Base-by-base conservation (phyloP, 2,113 vertebrate species). In the Aptenodytes patagonicus region DNA sequence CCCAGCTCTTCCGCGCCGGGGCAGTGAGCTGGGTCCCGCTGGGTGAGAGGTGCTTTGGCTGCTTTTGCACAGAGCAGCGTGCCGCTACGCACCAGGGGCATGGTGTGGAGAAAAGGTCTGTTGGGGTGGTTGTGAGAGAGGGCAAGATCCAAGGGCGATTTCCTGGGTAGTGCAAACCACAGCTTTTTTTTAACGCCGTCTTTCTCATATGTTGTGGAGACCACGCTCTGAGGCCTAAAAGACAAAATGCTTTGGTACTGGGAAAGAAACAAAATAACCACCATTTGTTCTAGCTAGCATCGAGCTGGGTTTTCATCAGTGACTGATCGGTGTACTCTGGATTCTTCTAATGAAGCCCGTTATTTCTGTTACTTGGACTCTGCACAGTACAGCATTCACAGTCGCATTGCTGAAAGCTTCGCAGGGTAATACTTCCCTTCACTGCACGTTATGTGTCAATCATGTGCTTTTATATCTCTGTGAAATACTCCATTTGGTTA, bases 401-500 rank as follows among this genome's bases (percentile, higher is more conserved):
- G 84, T 84, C 89, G 92, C 76, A 65, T 17, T 81, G 52, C 70
- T 95, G 79, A 94, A 96, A 96, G 62, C 89, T 92, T 89, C 8
- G 10, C 36, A 83, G 89, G 83, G 86, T 95, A 76, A 58, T 87
- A 79, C 96, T 96, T 79, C 80, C 60, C 85, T 75, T 68, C 54
- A 88, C 87, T 83, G 90, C 54, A 81, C 17, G 36, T 44, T 83
- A 36, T 77, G 80, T 95, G 93, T 88, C 96, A 96, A 86, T 97
- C 93, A 94, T 38, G 18, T 70, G 73, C 64, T 94, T 94, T 97
- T 90, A 77, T 83, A 83, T 68, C 78, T 97, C 58, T 78, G 86
- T 66, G 78, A 95, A 96, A 94, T 58, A 68, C 64, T 88, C 93
- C 57, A 68, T 78, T 93, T 97, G 84, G 61, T 82, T 92, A 97